A percentile compares a stretch with the other conserved stretches of the same genome.
phyloP scores from a whole-genome alignment of 2,797 vertebrate species.

The Halcyon badia region DNA sequence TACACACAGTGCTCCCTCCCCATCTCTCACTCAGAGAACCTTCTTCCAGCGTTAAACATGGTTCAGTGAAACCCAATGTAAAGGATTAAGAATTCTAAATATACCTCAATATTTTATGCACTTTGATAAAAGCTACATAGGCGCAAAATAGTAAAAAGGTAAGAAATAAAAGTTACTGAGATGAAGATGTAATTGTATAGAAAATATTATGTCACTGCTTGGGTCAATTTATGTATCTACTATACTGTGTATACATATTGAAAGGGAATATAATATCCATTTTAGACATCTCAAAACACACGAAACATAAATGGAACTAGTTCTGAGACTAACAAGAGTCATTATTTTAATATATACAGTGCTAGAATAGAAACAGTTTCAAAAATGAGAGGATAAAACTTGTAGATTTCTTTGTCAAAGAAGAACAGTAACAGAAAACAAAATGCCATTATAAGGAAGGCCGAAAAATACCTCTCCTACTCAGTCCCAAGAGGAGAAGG shows the following conservation, averaged over 20 bases:
- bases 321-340: not conserved
- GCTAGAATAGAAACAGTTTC: not conserved
- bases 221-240: not conserved
- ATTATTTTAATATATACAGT: not conserved
- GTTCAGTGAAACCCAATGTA: not conserved
- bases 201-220: not conserved
- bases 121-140: not conserved
- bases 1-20: not conserved
- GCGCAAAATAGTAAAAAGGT: not conserved
- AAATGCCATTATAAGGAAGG: not conserved
- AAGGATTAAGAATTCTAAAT: not conserved
- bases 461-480: not conserved
- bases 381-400: not conserved
- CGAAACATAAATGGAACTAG: not conserved
- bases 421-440: not conserved
- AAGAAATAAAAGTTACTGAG: not conserved
- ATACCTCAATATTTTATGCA: not conserved
- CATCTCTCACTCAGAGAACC: not conserved
- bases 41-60: slow-evolving; percentile 15
- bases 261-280: not conserved
- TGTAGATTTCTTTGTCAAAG: not conserved
- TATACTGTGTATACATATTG: not conserved
- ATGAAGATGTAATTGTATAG: not conserved
- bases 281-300: not conserved
- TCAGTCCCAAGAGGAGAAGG: not conserved